A percentile compares a stretch with the other conserved stretches of the same genome.
phyloP scores from a whole-genome alignment of 2,113 vertebrate species.

The Anarrhichthys ocellatus region DNA sequence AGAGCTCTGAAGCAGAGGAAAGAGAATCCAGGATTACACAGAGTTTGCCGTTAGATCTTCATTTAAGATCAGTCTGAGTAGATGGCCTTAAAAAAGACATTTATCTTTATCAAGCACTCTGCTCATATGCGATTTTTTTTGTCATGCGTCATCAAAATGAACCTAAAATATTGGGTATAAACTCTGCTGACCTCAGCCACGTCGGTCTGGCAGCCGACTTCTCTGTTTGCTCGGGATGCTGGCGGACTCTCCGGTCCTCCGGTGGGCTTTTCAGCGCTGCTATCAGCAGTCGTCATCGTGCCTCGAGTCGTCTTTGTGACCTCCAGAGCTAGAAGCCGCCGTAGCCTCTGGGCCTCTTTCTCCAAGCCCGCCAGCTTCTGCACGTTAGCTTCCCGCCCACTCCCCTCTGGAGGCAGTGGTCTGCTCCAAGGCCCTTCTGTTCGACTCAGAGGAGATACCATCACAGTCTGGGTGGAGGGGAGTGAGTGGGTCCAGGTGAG shows the following conservation, averaged over 20 bases:
- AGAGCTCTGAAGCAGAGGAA: constrained; percentile 43
- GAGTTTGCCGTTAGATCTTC: neutral
- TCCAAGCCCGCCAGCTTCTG: constrained; percentile 74
- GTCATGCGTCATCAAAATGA: neutral
- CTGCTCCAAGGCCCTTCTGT: constrained; percentile 33
- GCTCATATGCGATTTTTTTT: neutral
- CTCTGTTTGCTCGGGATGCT: constrained; percentile 9
- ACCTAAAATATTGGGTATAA: neutral
- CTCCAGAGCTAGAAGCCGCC: constrained; percentile 68
- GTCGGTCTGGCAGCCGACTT: constrained; percentile 59
- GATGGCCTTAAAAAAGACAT: neutral
- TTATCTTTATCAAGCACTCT: neutral
- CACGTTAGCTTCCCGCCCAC: constrained; percentile 46
- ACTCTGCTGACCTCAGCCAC: constrained; percentile 52
- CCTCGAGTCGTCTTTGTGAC: constrained; percentile 52
- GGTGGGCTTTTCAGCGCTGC: neutral
- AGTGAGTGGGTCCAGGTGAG: constrained; percentile 28
- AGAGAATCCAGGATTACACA: neutral
- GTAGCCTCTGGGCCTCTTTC: constrained; percentile 72
- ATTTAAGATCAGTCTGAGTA: neutral
- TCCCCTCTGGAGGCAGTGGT: constrained; percentile 33
- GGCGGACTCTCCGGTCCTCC: neutral
- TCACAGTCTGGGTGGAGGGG: constrained; percentile 69
- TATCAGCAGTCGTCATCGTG: constrained; percentile 46
- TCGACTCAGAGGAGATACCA: constrained; percentile 69